phyloP scores from a whole-genome alignment of 2,113 vertebrate genomes.

The Sphyrna mokarran region DNA sequence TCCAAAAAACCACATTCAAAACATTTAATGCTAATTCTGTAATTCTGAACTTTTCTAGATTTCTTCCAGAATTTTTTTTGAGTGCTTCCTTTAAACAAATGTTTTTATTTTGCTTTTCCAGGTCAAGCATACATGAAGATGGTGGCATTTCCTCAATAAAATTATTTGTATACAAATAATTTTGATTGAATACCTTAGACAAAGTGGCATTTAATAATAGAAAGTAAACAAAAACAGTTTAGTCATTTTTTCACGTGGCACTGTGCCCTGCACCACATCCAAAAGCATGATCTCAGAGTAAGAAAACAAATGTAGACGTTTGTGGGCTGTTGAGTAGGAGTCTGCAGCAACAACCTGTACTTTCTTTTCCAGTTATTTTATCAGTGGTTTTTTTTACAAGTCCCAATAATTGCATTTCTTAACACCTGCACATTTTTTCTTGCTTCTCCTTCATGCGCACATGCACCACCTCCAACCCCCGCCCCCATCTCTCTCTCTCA shows the following conservation, averaged over 20 bases:
- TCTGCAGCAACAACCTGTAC: background rate
- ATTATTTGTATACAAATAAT: background rate
- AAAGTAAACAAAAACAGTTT: constrained; percentile 33
- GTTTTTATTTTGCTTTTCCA: background rate
- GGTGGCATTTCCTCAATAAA: background rate
- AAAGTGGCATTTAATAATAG: background rate
- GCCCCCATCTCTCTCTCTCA: too few relatives aligned
- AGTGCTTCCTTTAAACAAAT: background rate
- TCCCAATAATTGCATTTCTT: background rate
- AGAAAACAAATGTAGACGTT: constrained; percentile 15
- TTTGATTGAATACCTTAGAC: background rate
- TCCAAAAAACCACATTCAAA: background rate
- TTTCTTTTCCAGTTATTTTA: constrained; percentile 25
- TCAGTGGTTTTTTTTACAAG: constrained; percentile 4
- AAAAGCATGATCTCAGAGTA: constrained; percentile 22
- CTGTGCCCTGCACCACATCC: constrained; percentile 6
- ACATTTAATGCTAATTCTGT: background rate
- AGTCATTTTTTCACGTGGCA: constrained; percentile 11
- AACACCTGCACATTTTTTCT: background rate
- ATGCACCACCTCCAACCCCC: background rate
- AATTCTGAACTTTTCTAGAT: constrained; percentile 22
- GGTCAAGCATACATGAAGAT: background rate
- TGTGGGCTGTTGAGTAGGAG: constrained; percentile 24
- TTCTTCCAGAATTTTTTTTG: background rate
- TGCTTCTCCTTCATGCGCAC: background rate